Conservation (phyloP, 2,113 vertebrate species). For the Chunga burmeisteri region DNA sequence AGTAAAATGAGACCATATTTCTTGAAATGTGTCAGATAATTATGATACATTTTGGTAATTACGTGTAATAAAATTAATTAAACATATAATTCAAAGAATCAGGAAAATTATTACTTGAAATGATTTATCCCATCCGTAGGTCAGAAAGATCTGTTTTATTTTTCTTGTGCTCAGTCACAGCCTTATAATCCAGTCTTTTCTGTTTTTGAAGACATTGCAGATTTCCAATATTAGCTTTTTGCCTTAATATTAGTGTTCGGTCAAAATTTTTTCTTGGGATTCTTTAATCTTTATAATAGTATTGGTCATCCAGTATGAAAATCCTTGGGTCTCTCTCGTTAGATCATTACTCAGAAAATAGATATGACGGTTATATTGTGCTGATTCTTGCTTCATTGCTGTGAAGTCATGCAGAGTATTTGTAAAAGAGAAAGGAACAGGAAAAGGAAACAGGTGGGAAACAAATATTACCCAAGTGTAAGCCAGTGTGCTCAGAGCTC, state of each 20-base stretch:
- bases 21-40: conserved; percentile 70
- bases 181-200: neutral
- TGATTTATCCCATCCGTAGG: neutral
- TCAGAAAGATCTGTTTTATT: conserved; percentile 46
- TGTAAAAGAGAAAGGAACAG: neutral
- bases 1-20: conserved; percentile 66
- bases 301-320: conserved; percentile 25
- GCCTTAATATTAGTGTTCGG: neutral
- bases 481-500: neutral
- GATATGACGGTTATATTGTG: neutral
- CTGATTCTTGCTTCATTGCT: neutral
- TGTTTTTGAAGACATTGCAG: neutral
- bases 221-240: conserved; percentile 22
- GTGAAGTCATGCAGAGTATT: neutral
- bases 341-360: conserved; percentile 33
- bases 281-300: conserved; percentile 41
- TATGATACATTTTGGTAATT: conserved; percentile 70
- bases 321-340: neutral
- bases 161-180: conserved; percentile 15
- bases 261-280: conserved; percentile 39
- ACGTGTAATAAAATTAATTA: conserved; percentile 69
- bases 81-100: conserved; percentile 66
- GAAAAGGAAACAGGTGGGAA: neutral
- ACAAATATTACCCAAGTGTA: neutral
- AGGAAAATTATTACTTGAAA: conserved; percentile 52